Base-by-base conservation (phyloP, 1,140 invertebrate species). In the Geopemphigus sp. region DNA sequence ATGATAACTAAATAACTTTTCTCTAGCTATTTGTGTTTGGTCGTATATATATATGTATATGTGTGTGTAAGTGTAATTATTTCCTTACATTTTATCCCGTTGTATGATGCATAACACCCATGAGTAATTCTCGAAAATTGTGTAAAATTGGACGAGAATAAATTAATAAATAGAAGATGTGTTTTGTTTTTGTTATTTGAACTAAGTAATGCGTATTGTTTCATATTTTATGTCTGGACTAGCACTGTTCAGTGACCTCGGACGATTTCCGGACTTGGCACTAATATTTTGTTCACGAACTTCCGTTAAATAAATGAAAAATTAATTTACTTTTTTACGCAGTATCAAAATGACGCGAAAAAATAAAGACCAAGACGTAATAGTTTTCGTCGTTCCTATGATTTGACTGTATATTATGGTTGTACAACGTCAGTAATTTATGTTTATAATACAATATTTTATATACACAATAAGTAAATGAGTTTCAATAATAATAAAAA, bases 281-380 rank as follows among this genome's bases (percentile, higher is more conserved):
- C 22, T 68, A 68, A 68, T 68, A 68, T 68, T 68, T 68, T 47
- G 12, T 47, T 47, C n/a, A 45, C 39, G 5, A 22, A 47, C 39
- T 68, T 68, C 39, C 39, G 64, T 68, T 68, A 6, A 24, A 47
- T 68, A 24, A 68, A 47, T 47, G 39, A 64, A n/a, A 64, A 64
- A 64, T 39, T 6, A 64, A 47, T 66, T 66, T 66, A 24, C 5
- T 22, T 68, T 68, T 47, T 68, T 68, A 24, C 17, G 39, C 14
- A 22, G 12, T 24, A 68, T 22, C 1, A 1, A 47, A 66, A n/a
- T 39, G 4, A n/a, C 29, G 0, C 12, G 24, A 11, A 66, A 66
- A n/a, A 2, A 5, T 50, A n/a, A 59, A 26, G n/a, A 22, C 19
- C n/a, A n/a, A 32, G 39, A 22, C 29, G 19, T 66, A 22, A 39